Evolutionary conservation across 2,113 vertebrate species (phyloP), one percentile per base, ranked within the genome.

Genomic region (Phylloscopus whistleri): DNA sequence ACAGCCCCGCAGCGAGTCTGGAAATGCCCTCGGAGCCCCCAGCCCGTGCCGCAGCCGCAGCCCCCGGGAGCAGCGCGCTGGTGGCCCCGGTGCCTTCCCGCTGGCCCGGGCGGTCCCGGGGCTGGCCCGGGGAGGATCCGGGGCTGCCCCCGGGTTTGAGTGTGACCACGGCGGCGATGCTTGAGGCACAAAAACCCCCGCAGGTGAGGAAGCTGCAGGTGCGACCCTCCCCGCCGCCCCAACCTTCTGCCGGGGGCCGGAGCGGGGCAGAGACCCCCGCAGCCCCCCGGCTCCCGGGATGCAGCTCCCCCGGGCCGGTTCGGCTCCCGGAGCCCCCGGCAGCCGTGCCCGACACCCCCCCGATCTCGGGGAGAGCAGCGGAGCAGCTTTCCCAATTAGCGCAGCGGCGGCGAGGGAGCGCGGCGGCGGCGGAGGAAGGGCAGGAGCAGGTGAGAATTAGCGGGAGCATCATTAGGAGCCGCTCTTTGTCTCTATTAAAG

Each of bases 381-480:
- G 83, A 91, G 77, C 79, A 53, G 89, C 88, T 97, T 95, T 91
- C 95, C 88, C 97, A 97, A 97, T 96, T 96, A 97, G 92, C 78
- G 6, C 39, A 53, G 91, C 87, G 59, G 22, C 77, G 51, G 72
- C 68, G 70, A 87, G 96, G 84, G 60, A 90, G 90, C 17, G 77
- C 90, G 63, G 92, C 87, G 2, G 86, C 80, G n/a, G n/a, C 80
- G 58, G 92, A 63, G 69, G 91, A 64, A 89, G 96, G 91, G 93
- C 94, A 91, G 96, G 95, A 97, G 94, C 96, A 97, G 97, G 96
- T 97, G 96, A 97, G 97, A 95, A 76, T 93, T 90, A 90, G 94
- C 70, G 93, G 97, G 90, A 90, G 76, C 90, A 89, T 97, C 97
- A 96, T 97, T 97, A 97, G 94, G 73, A 97, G 92, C 95, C 67